phyloP scores from a whole-genome alignment of 1,140 invertebrate genomes.

The Drosophila willistoni region DNA sequence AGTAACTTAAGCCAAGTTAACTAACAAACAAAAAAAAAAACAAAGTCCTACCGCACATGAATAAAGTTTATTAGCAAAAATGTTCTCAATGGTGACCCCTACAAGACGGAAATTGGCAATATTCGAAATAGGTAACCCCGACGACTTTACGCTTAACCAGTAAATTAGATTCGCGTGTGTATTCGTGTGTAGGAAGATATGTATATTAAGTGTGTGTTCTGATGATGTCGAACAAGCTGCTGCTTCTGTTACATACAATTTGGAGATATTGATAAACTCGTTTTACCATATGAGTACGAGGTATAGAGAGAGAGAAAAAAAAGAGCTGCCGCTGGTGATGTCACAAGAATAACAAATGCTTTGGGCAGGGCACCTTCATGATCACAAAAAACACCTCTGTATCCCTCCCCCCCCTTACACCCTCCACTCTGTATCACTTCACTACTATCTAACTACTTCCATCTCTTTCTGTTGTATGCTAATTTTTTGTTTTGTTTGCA shows the following conservation, averaged over 20 bases:
- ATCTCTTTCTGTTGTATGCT: conserved; percentile 19
- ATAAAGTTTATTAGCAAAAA: too few relatives aligned
- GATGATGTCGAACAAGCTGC: too few relatives aligned
- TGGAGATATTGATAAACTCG: conserved; percentile 3
- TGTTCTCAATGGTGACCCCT: too few relatives aligned
- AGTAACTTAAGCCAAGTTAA: too few relatives aligned
- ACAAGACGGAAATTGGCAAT: not conserved
- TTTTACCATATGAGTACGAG: not conserved
- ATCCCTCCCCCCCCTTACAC: not conserved
- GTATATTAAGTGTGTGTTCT: not conserved
- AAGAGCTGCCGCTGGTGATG: conserved; percentile 14
- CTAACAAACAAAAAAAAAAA: too few relatives aligned
- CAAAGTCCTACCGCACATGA: too few relatives aligned
- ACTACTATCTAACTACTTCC: not conserved
- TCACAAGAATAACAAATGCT: conserved; percentile 22
- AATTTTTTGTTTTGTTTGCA: conserved; percentile 24
- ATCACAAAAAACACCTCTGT: conserved; percentile 11
- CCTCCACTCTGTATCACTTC: not conserved
- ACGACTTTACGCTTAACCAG: not conserved
- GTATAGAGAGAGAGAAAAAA: not conserved
- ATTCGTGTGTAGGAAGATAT: not conserved
- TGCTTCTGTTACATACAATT: conserved; percentile 8
- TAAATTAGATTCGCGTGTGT: not conserved
- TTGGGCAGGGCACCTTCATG: conserved; percentile 22
- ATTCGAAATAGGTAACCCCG: not conserved